Conservation (phyloP, 2,888 invertebrate genomes). For the Apodemia zela region DNA sequence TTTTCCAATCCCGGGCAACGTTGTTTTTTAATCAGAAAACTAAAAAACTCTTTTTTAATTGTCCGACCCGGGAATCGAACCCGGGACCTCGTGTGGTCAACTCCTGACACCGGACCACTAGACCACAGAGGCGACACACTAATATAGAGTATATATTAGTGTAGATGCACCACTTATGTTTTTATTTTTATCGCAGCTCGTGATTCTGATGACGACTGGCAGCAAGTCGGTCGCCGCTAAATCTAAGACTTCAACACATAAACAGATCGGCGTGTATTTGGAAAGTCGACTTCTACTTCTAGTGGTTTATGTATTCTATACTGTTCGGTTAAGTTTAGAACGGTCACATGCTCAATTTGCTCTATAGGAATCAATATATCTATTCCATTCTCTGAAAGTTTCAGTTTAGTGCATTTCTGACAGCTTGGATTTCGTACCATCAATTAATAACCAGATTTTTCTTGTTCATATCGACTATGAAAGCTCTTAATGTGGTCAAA, state of each 20-base stretch:
- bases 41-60: too few species aligned
- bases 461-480: not conserved
- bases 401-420: not conserved
- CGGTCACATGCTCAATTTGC: not conserved
- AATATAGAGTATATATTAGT: too few species aligned
- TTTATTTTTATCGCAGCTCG: conserved; percentile 55
- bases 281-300: conserved; percentile 1
- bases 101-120: too few species aligned
- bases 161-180: too few species aligned
- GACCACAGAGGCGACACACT: too few species aligned
- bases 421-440: not conserved
- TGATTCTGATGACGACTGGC: conserved; percentile 79
- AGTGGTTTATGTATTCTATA: not conserved
- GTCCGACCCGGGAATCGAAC: too few species aligned
- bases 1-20: too few species aligned
- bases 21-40: too few species aligned
- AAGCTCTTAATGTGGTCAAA: not conserved
- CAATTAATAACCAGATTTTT: not conserved
- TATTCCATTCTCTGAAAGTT: not conserved
- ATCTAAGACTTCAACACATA: conserved; percentile 46
- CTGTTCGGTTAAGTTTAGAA: not conserved
- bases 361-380: not conserved
- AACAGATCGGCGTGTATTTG: not conserved
- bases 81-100: too few species aligned
- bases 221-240: conserved; percentile 67